Evolutionary conservation across 2,888 invertebrate species (phyloP).

Genomic region (Arge pagana): DNA sequence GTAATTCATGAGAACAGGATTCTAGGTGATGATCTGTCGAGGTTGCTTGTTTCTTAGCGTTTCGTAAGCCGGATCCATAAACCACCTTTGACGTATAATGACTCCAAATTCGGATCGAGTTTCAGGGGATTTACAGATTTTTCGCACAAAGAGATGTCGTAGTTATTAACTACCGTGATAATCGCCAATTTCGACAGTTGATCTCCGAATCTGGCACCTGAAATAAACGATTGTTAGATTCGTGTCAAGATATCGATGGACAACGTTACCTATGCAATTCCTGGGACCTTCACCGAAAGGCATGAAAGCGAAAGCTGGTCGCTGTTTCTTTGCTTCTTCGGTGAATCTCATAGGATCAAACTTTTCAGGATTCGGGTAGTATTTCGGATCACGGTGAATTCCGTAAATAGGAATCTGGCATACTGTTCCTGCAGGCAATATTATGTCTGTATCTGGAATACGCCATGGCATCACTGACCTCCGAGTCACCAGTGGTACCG

Average conservation of each 20-base stretch:
- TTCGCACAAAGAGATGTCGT: constrained; percentile 30
- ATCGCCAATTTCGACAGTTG: constrained; percentile 41
- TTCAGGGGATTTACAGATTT: constrained; percentile 23
- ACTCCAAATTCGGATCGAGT: constrained; percentile 20
- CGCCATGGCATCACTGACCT: constrained; percentile 46
- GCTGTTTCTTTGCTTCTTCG: constrained; percentile 39
- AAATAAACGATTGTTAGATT: constrained; percentile 19
- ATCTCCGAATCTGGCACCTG: constrained; percentile 41
- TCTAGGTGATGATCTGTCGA: too few species aligned
- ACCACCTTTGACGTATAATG: constrained; percentile 24
- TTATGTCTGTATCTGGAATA: constrained; percentile 49
- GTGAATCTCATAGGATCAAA: constrained; percentile 60
- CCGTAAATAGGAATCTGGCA: constrained; percentile 48
- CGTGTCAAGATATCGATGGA: too few species aligned
- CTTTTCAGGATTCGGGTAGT: constrained; percentile 55
- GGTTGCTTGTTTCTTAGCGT: too few species aligned
- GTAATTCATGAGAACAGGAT: too few species aligned
- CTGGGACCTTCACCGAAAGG: constrained; percentile 59
- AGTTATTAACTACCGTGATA: constrained; percentile 35
- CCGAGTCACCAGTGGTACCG: constrained; percentile 52
- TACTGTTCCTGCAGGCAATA: constrained; percentile 46
- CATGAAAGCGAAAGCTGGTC: constrained; percentile 50
- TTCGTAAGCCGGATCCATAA: constrained; percentile 29
- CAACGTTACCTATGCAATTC: constrained; percentile 55
- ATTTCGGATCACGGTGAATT: constrained; percentile 54